These are phyloP conservation scores for Trachops cirrhosus DNA, from an alignment of 2,797 vertebrate genomes.

Conservation along the genomic window DNA sequence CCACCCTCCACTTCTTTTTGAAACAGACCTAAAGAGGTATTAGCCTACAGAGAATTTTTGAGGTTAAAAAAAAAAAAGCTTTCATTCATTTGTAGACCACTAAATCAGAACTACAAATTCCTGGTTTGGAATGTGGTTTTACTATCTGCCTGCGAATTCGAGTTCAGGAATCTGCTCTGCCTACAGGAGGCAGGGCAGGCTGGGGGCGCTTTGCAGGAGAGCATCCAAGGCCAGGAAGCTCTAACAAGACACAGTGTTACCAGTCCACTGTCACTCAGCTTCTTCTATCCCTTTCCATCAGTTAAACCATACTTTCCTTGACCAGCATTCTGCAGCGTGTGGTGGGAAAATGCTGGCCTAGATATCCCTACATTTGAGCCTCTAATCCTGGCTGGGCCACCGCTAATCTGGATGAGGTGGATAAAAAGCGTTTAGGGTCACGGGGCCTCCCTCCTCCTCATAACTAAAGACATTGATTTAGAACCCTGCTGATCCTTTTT, in stretches of 20 bases:
- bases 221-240: not conserved
- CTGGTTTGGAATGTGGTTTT: not conserved
- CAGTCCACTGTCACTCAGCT: not conserved
- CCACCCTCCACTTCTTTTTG: not conserved
- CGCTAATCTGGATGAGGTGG: not conserved
- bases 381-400: not conserved
- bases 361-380: not conserved
- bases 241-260: not conserved
- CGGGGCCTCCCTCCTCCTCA: not conserved
- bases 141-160: not conserved
- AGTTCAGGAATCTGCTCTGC: not conserved
- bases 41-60: not conserved
- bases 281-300: not conserved
- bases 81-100: conserved; percentile 11
- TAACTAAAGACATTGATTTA: not conserved
- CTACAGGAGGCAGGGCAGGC: not conserved
- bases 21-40: conserved; percentile 32
- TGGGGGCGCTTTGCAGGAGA: not conserved
- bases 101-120: not conserved
- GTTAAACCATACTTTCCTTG: not conserved
- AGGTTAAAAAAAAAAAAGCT: not conserved
- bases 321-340: not conserved
- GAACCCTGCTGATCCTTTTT: not conserved
- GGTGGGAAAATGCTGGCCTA: not conserved
- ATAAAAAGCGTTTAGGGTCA: not conserved